Conservation (phyloP, 2,888 invertebrate species). For the Thysanoteuthis rhombus region DNA sequence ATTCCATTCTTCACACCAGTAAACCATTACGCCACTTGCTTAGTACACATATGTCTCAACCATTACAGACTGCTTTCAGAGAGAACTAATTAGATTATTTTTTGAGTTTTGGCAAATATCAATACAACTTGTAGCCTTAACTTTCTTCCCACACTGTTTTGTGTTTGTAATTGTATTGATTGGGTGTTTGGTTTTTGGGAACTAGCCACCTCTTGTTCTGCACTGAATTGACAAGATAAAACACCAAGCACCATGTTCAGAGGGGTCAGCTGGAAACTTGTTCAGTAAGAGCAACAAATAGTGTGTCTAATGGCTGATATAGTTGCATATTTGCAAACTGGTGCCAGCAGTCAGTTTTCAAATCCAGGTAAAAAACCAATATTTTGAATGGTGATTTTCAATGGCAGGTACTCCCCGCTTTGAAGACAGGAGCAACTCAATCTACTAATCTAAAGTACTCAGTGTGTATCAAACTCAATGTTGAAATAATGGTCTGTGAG, state of each 20-base stretch:
- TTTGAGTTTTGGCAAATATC: background rate
- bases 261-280: background rate
- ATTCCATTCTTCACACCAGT: no score
- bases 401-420: no score
- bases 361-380: no score
- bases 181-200: background rate
- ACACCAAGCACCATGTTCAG: background rate
- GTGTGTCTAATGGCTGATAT: background rate
- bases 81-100: background rate
- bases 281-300: background rate
- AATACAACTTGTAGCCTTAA: background rate
- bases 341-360: background rate
- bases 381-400: no score
- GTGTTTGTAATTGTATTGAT: background rate
- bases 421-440: no score
- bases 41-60: no score
- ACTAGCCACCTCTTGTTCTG: background rate
- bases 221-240: background rate
- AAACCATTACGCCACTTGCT: no score
- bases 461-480: no score
- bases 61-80: background rate
- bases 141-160: background rate
- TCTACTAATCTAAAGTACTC: no score
- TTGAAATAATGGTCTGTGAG: no score
- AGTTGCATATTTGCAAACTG: background rate